Evolutionary conservation across 2,888 invertebrate species (phyloP), one percentile per base, ranked within the genome.

Genomic region (Agonopterix heracliana): DNA sequence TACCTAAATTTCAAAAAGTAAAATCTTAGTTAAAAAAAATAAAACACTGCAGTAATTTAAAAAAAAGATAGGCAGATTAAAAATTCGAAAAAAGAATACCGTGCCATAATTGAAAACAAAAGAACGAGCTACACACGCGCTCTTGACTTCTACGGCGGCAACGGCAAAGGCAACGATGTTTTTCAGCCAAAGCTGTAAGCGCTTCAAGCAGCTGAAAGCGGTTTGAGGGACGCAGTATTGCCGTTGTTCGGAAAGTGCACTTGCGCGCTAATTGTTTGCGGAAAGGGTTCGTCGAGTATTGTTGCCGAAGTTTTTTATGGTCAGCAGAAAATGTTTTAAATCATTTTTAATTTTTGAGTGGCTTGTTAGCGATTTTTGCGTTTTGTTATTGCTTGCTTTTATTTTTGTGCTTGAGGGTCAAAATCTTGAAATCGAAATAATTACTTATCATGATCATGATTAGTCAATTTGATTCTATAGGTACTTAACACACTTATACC

Each of bases 251-350:
- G 60, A 52, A 61, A 85, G 85, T 64, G 79, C 82, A 76, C 86
- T 87, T 71, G 74, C 66, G 70, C 85, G 76, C 78, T 86, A 87
- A 88, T 88, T 87, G 87, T 88, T 85, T 83, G 85, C 84, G 77
- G 87, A 83, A 85, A 85, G 87, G 87, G 87, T 85, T 81, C 72
- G 66, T 78, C 68, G 65, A 85, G 81, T 82, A 86, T 86, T 85
- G 84, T 84, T 79, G 63, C 65, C 56, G 57, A 63, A 66, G 78
- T 64, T 78, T 78, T 71, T 64, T 71, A 86, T 61, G 69, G 83
- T 79, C 71, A 64, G 78, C 80, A 74, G 60, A 63, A 63, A 59
- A 54, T 38, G 50, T 54, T 46, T 48, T 46, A 7, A 26, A 7
- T 26, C 26, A 26, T 26, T 26, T 26, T 26, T 7, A 26, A 26